Evolutionary conservation across 2,797 vertebrate species (phyloP).

Genomic region (Pantherophis alleghaniensis): DNA sequence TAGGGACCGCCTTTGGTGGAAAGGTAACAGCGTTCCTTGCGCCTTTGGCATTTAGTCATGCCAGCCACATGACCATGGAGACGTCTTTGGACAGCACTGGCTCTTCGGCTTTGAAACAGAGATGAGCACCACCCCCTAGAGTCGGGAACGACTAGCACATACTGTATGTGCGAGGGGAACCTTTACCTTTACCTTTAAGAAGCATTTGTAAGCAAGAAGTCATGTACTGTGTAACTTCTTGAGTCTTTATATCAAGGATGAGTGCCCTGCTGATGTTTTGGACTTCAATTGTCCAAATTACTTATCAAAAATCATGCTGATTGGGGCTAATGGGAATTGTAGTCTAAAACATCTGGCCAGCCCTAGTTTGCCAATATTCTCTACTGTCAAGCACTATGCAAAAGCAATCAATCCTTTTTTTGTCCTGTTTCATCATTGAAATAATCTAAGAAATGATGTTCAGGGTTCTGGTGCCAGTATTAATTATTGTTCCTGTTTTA

Average conservation of each 20-base stretch:
- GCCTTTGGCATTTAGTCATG: no score
- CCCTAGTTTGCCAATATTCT: not conserved
- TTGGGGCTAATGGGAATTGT: not conserved
- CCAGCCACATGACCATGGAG: no score
- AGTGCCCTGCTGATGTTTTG: not conserved
- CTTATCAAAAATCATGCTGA: not conserved
- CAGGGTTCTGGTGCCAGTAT: not conserved
- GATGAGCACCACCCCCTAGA: no score
- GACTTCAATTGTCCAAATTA: not conserved
- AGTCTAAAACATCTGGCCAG: not conserved
- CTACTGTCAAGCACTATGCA: not conserved
- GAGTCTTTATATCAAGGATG: not conserved
- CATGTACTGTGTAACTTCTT: not conserved
- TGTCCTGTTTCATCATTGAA: not conserved
- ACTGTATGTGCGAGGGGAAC: no score
- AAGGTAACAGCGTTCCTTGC: no score
- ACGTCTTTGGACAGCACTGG: no score
- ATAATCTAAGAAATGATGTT: not conserved
- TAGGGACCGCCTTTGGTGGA: no score
- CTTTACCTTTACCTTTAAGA: no score
- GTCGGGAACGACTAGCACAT: no score
- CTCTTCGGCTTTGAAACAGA: no score
- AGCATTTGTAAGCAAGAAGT: conserved; percentile 4
- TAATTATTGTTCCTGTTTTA: not conserved
- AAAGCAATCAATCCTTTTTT: not conserved